Evolutionary conservation across 2,888 invertebrate species (phyloP).

Genomic region (Morinoia aosen): DNA sequence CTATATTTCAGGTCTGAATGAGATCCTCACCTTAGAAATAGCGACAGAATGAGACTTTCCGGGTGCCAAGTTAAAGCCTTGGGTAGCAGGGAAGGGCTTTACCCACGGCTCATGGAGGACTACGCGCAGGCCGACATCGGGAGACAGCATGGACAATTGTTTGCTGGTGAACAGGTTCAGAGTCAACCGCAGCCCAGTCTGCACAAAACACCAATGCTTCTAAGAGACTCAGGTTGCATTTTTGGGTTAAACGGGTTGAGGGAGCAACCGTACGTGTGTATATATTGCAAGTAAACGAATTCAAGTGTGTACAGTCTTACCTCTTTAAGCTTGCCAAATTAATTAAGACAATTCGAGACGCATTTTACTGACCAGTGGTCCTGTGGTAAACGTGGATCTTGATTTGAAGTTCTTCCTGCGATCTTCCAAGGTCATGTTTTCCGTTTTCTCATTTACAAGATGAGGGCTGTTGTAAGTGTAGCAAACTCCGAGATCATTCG

Average conservation of each 20-base stretch:
- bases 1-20: background rate
- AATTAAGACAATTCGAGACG: background rate
- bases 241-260: too few relatives aligned
- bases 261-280: too few relatives aligned
- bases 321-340: background rate
- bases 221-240: too few relatives aligned
- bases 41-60: slow-evolving; percentile 46
- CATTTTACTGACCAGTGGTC: slow-evolving; percentile 21
- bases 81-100: background rate
- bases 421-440: background rate
- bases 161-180: slow-evolving; percentile 17
- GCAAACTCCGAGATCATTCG: background rate
- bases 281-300: too few relatives aligned
- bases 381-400: background rate
- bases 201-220: background rate
- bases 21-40: background rate
- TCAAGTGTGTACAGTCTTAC: background rate
- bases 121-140: slow-evolving; percentile 20
- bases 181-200: slow-evolving; percentile 34
- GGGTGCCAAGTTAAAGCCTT: slow-evolving; percentile 47
- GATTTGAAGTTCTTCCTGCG: slow-evolving; percentile 13
- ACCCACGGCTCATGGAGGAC: slow-evolving; percentile 45
- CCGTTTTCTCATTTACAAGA: background rate
- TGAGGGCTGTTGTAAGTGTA: slow-evolving; percentile 51
- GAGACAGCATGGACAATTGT: background rate